A percentile compares a stretch with the other conserved stretches of the same genome.
phyloP scores from a whole-genome alignment of 2,888 invertebrate genomes.

The Drosophila setosimentum region DNA sequence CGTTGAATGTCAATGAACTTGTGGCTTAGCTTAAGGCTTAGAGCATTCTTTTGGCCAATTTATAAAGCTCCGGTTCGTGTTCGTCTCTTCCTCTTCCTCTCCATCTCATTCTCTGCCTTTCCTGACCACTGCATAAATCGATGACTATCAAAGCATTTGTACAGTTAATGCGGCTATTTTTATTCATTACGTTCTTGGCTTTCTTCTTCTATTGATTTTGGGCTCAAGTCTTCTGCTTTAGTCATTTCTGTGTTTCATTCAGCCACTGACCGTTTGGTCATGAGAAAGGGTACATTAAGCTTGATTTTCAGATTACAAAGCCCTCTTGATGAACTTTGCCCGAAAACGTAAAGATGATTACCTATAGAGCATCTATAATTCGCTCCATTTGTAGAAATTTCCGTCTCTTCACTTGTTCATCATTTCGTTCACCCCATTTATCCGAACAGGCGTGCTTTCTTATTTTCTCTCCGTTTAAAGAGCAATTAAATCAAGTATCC shows the following conservation, averaged over 20 bases:
- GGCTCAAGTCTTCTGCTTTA: conserved; percentile 16
- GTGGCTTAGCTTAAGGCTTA: conserved; percentile 64
- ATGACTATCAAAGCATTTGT: conserved; percentile 78
- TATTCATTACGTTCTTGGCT: conserved; percentile 77
- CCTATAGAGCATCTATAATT: conserved; percentile 7
- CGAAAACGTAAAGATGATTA: neutral
- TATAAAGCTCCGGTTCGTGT: conserved; percentile 57
- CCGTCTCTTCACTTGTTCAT: conserved; percentile 13
- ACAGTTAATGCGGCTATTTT: conserved; percentile 82
- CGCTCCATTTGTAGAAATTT: neutral
- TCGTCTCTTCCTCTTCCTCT: conserved; percentile 16
- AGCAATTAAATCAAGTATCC: conserved; percentile 38
- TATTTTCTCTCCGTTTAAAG: conserved; percentile 27
- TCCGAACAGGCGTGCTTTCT: conserved; percentile 21
- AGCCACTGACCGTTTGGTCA: conserved; percentile 30
- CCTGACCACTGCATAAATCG: conserved; percentile 57
- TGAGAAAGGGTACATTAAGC: neutral
- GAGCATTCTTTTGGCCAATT: conserved; percentile 75
- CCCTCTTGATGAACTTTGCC: neutral
- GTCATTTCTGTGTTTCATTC: conserved; percentile 32
- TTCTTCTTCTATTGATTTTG: conserved; percentile 64
- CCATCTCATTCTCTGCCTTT: conserved; percentile 6
- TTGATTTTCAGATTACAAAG: neutral
- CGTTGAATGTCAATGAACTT: conserved; percentile 73
- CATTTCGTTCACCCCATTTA: conserved; percentile 20